These are phyloP conservation scores for Noctuana brunneofusca DNA, from an alignment of 2,888 invertebrate genomes.

Conservation along the genomic window DNA sequence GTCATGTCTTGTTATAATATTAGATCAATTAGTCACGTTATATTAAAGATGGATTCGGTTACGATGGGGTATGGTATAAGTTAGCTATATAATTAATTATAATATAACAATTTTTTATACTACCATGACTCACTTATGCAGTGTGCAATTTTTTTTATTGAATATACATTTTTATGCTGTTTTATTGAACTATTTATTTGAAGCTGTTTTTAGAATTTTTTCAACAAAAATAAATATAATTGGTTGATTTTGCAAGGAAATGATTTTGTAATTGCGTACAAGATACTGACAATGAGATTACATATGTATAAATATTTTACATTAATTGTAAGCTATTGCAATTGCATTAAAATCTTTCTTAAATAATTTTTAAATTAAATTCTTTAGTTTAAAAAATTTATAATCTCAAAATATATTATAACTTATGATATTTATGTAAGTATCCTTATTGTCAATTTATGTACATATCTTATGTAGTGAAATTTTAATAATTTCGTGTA, in stretches of 20 bases:
- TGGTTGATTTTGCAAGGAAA: neutral
- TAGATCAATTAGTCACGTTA: no score
- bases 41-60: no score
- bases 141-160: no score
- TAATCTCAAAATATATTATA: conserved; percentile 7
- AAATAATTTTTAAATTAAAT: neutral
- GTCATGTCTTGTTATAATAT: neutral
- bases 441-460: conserved; percentile 42
- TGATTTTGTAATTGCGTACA: neutral
- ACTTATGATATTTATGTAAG: conserved; percentile 28
- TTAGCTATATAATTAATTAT: neutral
- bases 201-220: conserved; percentile 2
- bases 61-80: neutral
- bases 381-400: conserved; percentile 2
- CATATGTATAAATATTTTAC: neutral
- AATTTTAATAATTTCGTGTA: neutral
- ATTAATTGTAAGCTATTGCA: neutral
- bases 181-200: neutral
- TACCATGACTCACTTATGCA: no score
- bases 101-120: neutral
- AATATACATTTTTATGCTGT: neutral
- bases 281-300: conserved; percentile 9
- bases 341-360: neutral
- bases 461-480: conserved; percentile 32
- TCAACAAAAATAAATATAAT: neutral